Evolutionary conservation across 2,113 vertebrate species (phyloP), one percentile per base, ranked within the genome.

Genomic region (Nycticorax nycticorax): DNA sequence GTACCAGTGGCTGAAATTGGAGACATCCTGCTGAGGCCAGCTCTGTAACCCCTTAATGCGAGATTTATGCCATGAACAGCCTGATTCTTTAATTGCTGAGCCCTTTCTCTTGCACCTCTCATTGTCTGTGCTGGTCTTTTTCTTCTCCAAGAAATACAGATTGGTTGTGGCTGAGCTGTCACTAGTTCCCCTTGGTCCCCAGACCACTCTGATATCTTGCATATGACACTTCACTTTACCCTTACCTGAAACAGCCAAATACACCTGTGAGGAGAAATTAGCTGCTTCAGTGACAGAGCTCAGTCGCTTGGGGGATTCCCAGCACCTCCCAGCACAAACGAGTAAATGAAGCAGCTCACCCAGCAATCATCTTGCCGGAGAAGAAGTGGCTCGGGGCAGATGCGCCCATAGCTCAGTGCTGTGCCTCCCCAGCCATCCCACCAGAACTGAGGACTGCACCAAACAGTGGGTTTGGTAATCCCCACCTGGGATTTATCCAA

Each of bases 251-350:
- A 66, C 77, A 96, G 41, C 19, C 43, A 67, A 74, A 85, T 47
- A 71, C 37, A 90, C 77, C 47, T 92, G 39, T 41, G 66, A 93
- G 64, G 56, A 94, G 77, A 89, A 95, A 92, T 89, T 89, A 93
- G 24, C 81, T 93, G 90, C 85, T 89, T 78, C 87, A 87, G 37
- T 59, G 89, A 62, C 5, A 6, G 53, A 89, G 45, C n/a, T 87
- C n/a, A 6, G 47, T 13, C 87, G 18, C 93, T 59, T n/a, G 32
- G 50, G 60, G 81, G 77, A 43, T 91, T 89, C 43, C 37, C 66
- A 55, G 69, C 9, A 37, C 81, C 69, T 81, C 37, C 52, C 39
- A 74, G 73, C 84, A 93, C 37, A 45, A 57, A 57, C 0, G 2
- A 45, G 33, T 41, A 89, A 91, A 95, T 55, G 50, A 91, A 91